These are phyloP conservation scores for Dromiciops gliroides DNA, from an alignment of 2,113 vertebrate species.

Conservation along the genomic window DNA sequence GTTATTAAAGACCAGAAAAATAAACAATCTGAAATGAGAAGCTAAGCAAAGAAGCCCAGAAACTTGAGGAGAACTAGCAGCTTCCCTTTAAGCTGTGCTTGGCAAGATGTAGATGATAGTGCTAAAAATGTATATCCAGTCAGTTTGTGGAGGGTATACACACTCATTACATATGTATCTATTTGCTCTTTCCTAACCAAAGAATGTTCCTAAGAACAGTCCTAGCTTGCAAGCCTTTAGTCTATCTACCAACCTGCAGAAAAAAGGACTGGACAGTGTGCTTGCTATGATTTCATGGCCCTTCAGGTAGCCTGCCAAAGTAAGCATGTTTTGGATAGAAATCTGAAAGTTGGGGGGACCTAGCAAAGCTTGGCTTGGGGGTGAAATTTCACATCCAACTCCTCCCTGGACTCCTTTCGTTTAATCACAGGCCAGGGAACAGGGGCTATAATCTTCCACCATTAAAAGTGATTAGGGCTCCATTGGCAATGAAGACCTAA, in stretches of 20 bases:
- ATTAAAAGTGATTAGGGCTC: constrained; percentile 61
- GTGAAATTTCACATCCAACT: constrained; percentile 67
- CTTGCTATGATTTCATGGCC: constrained; percentile 74
- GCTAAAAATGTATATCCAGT: not conserved
- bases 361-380: constrained; percentile 60
- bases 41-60: not conserved
- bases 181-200: not conserved
- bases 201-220: constrained; percentile 62
- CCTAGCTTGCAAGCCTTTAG: constrained; percentile 64
- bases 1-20: constrained; percentile 17
- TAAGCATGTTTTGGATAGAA: constrained; percentile 79
- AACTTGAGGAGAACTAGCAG: not conserved
- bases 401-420: constrained; percentile 64
- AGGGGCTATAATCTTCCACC: constrained; percentile 51
- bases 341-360: constrained; percentile 61
- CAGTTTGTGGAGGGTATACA: accelerated
- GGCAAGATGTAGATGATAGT: not conserved
- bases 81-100: not conserved
- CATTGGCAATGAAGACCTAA: constrained; percentile 49
- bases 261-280: constrained; percentile 70
- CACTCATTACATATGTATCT: constrained; percentile 6
- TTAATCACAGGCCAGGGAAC: constrained; percentile 73
- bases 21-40: not conserved
- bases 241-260: constrained; percentile 72
- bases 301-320: constrained; percentile 72